Conservation (phyloP, 2,113 vertebrate genomes). For the Marcusenius ussheri region DNA sequence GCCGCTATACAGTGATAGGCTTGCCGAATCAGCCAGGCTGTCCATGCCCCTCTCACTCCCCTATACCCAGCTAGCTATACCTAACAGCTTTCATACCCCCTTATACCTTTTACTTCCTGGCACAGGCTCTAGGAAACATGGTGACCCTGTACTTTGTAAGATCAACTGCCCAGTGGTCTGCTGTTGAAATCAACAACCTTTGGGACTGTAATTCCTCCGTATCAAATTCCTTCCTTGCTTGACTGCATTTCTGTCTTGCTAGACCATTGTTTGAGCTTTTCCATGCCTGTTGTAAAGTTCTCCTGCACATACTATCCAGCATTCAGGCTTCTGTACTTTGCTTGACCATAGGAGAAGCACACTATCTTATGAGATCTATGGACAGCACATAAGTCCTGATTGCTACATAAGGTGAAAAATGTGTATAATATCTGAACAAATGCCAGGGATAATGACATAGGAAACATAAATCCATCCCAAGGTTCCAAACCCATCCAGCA, state of each 20-base stretch:
- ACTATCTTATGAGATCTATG: neutral
- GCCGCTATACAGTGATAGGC: neutral
- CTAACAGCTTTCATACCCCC: neutral
- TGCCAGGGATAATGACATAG: neutral
- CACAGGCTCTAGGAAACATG: neutral
- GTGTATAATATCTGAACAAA: neutral
- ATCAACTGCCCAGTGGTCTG: neutral
- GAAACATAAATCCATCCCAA: neutral
- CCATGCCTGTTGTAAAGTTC: conserved; percentile 21
- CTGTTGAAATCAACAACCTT: conserved; percentile 21
- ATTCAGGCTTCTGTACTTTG: neutral
- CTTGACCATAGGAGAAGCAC: neutral
- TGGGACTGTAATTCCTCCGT: neutral
- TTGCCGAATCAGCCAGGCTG: neutral
- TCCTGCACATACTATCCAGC: neutral
- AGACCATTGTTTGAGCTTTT: neutral
- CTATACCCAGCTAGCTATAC: neutral
- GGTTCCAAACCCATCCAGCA: neutral
- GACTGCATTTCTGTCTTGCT: neutral
- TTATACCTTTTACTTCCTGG: neutral
- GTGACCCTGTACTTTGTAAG: neutral
- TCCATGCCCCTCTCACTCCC: neutral
- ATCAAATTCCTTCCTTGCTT: conserved; percentile 6
- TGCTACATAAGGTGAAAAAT: neutral
- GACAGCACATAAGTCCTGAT: neutral